phyloP scores from a whole-genome alignment of 2,797 vertebrate species.

The Psittacula derbiana region DNA sequence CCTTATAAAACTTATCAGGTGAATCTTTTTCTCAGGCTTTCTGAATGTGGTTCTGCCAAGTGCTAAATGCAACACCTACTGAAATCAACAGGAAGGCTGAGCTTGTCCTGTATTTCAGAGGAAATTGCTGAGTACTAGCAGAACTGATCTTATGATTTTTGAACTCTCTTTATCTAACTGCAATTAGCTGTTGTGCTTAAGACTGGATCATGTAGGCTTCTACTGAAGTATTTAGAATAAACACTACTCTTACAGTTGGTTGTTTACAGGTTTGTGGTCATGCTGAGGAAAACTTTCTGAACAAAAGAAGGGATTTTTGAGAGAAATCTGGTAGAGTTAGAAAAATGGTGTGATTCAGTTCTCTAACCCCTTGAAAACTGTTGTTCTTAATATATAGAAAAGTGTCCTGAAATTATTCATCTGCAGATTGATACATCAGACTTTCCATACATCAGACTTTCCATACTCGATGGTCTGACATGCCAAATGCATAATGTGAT shows the following conservation, averaged over 20 bases:
- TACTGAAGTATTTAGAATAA: neutral
- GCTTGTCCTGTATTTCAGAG: neutral
- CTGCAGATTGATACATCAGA: neutral
- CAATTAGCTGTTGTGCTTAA: neutral
- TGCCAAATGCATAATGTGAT: neutral
- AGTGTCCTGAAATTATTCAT: neutral
- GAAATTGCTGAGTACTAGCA: neutral
- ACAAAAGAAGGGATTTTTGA: neutral
- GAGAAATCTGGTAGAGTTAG: neutral
- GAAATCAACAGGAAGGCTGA: constrained; percentile 23
- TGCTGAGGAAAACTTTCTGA: neutral
- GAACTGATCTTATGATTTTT: neutral
- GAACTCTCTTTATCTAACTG: neutral
- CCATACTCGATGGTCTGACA: neutral
- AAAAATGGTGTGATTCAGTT: neutral
- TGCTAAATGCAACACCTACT: neutral
- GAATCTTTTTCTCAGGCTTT: neutral
- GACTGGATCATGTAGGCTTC: neutral
- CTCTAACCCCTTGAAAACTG: neutral
- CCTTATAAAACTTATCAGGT: neutral
- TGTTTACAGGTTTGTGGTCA: neutral
- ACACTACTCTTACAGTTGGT: neutral
- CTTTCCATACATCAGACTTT: neutral
- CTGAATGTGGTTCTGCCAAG: neutral
- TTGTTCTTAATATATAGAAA: neutral